Conservation (phyloP, 2,113 vertebrate genomes). For the Rhea americana region DNA sequence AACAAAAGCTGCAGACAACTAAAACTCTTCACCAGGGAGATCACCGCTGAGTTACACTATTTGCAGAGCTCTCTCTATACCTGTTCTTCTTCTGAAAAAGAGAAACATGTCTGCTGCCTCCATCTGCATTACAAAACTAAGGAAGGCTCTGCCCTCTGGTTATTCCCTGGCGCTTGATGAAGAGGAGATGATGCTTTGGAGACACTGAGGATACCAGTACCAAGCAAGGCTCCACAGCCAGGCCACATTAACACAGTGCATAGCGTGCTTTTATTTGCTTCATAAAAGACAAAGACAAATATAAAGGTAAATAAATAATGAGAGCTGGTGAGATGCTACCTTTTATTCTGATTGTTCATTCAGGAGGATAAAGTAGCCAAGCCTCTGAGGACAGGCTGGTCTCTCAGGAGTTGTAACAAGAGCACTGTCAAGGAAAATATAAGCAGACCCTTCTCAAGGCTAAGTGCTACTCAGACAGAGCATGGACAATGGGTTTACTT, state of each 20-base stretch:
- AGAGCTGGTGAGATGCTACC: not conserved
- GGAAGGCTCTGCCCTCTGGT: not conserved
- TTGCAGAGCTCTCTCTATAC: not conserved
- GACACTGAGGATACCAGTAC: not conserved
- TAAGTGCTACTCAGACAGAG: not conserved
- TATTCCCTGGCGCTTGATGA: not conserved
- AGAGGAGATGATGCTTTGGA: not conserved
- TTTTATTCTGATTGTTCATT: slow-evolving; percentile 16
- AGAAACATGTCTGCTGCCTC: not conserved
- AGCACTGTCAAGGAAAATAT: not conserved
- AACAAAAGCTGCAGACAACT: rapidly evolving
- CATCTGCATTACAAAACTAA: not conserved
- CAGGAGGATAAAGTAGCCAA: rapidly evolving
- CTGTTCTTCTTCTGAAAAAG: not conserved
- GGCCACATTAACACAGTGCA: not conserved
- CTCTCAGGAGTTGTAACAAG: not conserved
- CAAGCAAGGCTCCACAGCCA: not conserved
- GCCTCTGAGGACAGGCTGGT: not conserved
- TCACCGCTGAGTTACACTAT: not conserved
- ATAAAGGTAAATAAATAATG: not conserved
- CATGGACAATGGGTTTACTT: rapidly evolving
- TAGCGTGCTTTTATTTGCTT: not conserved
- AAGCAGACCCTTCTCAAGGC: not conserved
- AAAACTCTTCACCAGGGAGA: not conserved
- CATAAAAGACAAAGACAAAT: not conserved